These are phyloP conservation scores for Ochlodes sylvanus DNA, from an alignment of 2,888 invertebrate species.

Conservation along the genomic window DNA sequence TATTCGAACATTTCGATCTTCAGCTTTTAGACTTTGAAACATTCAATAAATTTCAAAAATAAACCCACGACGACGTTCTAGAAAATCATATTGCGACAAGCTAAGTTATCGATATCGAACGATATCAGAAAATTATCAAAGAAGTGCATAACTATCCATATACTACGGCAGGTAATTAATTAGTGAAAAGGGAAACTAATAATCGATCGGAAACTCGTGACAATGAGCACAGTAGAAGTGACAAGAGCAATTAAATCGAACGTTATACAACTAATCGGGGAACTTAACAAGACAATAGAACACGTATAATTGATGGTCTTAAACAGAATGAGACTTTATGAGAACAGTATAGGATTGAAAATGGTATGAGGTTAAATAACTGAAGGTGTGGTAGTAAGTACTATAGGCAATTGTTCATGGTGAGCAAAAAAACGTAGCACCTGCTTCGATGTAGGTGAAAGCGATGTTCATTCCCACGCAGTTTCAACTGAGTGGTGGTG, in stretches of 20 bases:
- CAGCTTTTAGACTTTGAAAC: no score
- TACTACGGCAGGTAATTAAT: conserved; percentile 31
- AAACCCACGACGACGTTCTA: no score
- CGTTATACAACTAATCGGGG: conserved; percentile 46
- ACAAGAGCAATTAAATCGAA: conserved; percentile 41
- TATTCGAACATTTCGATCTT: no score
- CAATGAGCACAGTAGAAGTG: conserved; percentile 33
- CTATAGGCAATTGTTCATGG: conserved; percentile 48
- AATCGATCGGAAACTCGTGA: conserved; percentile 31
- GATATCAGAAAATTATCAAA: conserved; percentile 10
- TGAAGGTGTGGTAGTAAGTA: conserved; percentile 25
- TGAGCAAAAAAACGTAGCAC: conserved; percentile 54
- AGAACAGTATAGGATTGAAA: neutral
- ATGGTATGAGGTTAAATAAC: neutral
- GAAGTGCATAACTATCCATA: conserved; percentile 38
- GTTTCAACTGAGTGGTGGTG: conserved; percentile 60
- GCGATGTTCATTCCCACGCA: conserved; percentile 59
- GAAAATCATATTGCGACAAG: no score
- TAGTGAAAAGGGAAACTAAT: conserved; percentile 50
- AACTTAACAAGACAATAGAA: conserved; percentile 37
- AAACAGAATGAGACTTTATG: neutral
- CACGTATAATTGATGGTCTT: neutral
- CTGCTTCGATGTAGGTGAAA: conserved; percentile 54
- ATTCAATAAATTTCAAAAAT: no score
- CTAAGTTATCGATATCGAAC: neutral